Base-by-base conservation (phyloP, 1,140 invertebrate species). In the Rhyzopertha dominica region DNA sequence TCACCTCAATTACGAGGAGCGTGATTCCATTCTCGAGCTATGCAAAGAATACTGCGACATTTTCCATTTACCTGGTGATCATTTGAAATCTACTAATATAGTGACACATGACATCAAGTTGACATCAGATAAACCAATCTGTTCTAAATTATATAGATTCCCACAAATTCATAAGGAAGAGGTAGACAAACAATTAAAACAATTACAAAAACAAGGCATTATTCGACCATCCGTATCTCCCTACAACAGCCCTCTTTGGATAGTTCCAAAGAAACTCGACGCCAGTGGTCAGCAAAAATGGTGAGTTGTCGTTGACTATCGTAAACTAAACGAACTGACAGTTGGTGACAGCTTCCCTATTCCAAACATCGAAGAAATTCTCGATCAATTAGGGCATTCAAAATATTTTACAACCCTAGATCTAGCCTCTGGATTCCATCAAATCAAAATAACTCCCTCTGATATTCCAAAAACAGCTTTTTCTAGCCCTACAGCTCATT, bases 341-440 rank as follows among this genome's bases (percentile, higher is more conserved):
- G 49, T 65, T 5, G 49, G 42, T 9, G 65, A 67, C 23, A 35
- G 25, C 17, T 78, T 66, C 55, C 76, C 75, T 0, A 42, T 79
- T 4, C 75, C 75, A 3, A 56, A 63, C 18, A 74, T 77, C 5
- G 62, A 67, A 16, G 69, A 72, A n/a, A 62, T 62, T 13, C 45
- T 78, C 4, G 60, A 70, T 38, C 49, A 54, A 20, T 37, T 79
- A 29, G 61, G 57, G 3, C 59, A 56, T 5, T 47, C 58, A 4
- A 59, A 54, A 30, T 72, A 65, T 39, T 45, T 46, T 28, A 40
- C 42, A n/a, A n/a, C n/a, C n/a, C n/a, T n/a, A n/a, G n/a, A n/a
- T n/a, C n/a, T n/a, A n/a, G n/a, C n/a, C n/a, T n/a, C n/a, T n/a
- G n/a, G n/a, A n/a, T n/a, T n/a, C n/a, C n/a, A n/a, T n/a, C n/a